A percentile compares a stretch with the other conserved stretches of the same genome.
Evolutionary conservation across 53 echinoderm and acorn worm species (phyloP).

Genomic region (Holothuria scabra): DNA sequence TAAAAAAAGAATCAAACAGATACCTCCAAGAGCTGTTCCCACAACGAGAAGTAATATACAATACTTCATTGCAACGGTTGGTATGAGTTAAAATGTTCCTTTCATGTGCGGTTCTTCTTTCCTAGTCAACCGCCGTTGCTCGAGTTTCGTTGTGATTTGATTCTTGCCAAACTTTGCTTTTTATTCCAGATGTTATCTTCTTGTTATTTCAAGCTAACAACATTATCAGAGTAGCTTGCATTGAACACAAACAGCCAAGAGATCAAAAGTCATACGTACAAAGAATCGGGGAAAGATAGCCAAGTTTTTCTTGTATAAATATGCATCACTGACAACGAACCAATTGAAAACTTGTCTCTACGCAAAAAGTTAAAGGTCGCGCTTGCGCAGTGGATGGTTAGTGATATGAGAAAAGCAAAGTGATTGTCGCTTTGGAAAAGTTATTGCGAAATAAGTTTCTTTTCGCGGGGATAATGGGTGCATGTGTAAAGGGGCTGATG

Average conservation of each 20-base stretch:
- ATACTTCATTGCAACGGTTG: conserved; percentile 63
- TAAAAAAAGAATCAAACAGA: too few relatives aligned
- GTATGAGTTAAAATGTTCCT: not conserved
- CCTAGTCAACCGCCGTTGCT: conserved; percentile 14
- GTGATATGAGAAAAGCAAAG: conserved; percentile 15
- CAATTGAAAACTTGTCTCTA: conserved; percentile 28
- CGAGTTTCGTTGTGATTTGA: conserved; percentile 36
- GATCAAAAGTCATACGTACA: conserved; percentile 21
- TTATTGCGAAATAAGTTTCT: conserved; percentile 21
- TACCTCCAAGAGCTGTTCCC: conserved; percentile 74
- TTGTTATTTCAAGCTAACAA: not conserved
- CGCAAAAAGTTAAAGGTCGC: conserved; percentile 34
- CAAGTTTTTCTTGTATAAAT: conserved; percentile 7
- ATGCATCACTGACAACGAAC: not conserved
- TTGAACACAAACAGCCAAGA: not conserved
- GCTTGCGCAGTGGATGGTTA: conserved; percentile 16
- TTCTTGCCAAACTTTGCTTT: conserved; percentile 1
- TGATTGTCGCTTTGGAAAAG: conserved; percentile 17
- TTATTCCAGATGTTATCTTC: conserved; percentile 18
- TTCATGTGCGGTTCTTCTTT: conserved; percentile 24
- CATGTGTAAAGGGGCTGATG: too few relatives aligned
- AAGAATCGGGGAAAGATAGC: conserved; percentile 23
- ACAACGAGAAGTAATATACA: conserved; percentile 71
- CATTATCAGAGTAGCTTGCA: conserved; percentile 8
- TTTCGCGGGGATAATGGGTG: too few relatives aligned